Evolutionary conservation across 2,113 vertebrate species (phyloP), one percentile per base, ranked within the genome.

Genomic region (Noturus placidus): DNA sequence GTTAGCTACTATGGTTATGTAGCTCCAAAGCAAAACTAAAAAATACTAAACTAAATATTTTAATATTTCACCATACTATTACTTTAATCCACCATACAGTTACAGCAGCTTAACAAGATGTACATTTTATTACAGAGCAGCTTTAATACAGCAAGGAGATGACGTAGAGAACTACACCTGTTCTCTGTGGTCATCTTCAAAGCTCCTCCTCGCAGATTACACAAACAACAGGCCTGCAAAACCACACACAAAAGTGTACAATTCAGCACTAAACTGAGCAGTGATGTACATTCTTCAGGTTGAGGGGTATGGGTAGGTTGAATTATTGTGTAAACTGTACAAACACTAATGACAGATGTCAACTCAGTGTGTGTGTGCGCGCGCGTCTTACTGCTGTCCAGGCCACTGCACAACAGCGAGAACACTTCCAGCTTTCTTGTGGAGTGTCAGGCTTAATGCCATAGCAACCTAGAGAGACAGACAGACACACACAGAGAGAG

Each of bases 131-230:
- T 11, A 54, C 20, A 56, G 30, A 65, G 87, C 38, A 15, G 42
- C 38, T 54, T 67, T 35, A 65, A 35, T 67, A 9, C 14, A 77
- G 20, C 17, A 33, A 52, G 46, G 46, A 78, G 46, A 8, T 57
- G 69, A 57, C 0, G n/a, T 6, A 11, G 13, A n/a, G 35, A 19
- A 70, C 19, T 91, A 88, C 69, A 99, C 98, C 97, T 94, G 85
- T 95, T 93, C 84, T 99, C 98, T 0, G 96, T 96, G 17, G 98
- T 99, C 67, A 87, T 95, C 92, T 99, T 97, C 84, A 99, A 93
- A 61, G 98, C 98, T 85, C 98, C 98, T 88, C 98, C 98, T 80
- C 97, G 94, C 87, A 99, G 93, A 91, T 97, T 98, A 89, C 98
- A 99, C 82, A 99, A 94, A 87, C 97, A 99, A 78, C 98, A 99